Percentiles rank a stretch among this genome's conserved stretches.
These are phyloP conservation scores for Balearica regulorum DNA, from an alignment of 2,797 vertebrate species.

Conservation along the genomic window DNA sequence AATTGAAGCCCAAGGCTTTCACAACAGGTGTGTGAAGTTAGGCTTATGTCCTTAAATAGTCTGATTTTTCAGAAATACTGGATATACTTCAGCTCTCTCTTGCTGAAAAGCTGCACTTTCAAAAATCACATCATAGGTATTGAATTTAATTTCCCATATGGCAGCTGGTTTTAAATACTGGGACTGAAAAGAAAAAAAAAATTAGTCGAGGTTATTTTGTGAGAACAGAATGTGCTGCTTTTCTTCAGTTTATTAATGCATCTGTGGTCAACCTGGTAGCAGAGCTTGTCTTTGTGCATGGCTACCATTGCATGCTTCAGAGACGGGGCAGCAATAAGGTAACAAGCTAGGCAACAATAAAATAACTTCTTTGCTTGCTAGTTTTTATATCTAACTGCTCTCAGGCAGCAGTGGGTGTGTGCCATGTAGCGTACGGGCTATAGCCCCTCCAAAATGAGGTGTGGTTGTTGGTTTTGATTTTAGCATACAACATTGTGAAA, in stretches of 20 bases:
- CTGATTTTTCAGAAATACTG: not conserved
- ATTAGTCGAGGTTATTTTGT: not conserved
- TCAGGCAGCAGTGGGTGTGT: not conserved
- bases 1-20: constrained; percentile 41
- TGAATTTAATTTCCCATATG: constrained; percentile 20
- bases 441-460: not conserved
- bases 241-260: not conserved
- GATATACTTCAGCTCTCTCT: not conserved
- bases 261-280: not conserved
- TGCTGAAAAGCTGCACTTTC: not conserved
- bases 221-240: not conserved
- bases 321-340: not conserved
- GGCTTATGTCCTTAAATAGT: not conserved
- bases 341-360: not conserved
- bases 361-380: not conserved
- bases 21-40: constrained; percentile 6
- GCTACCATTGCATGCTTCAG: not conserved
- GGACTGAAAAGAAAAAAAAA: not conserved
- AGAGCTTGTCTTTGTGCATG: not conserved
- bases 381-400: not conserved
- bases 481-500: not conserved
- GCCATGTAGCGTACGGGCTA: accelerated
- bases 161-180: not conserved
- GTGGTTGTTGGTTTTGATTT: not conserved
- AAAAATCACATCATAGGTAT: not conserved